A percentile compares a stretch with the other conserved stretches of the same genome.
Evolutionary conservation across 2,797 vertebrate species (phyloP).

Genomic region (Leptodactylus fallax): DNA sequence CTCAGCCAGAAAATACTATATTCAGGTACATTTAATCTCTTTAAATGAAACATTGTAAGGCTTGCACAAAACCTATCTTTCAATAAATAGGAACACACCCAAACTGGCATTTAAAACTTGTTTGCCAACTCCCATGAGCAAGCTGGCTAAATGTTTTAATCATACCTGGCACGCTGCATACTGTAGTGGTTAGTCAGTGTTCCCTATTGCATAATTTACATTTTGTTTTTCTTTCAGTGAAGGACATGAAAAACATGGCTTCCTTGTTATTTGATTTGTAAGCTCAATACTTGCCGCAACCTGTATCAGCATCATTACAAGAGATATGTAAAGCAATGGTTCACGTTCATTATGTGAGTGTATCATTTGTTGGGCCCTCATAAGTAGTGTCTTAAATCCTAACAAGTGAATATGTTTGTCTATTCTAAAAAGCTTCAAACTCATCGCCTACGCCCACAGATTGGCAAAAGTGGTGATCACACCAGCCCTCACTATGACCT

Average conservation of each 20-base stretch:
- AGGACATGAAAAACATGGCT: constrained; percentile 64
- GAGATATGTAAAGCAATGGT: not conserved
- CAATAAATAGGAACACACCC: constrained; percentile 65
- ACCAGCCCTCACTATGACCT: not conserved
- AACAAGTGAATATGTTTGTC: not conserved
- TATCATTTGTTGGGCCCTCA: not conserved
- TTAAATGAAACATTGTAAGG: constrained; percentile 45
- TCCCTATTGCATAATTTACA: constrained; percentile 46
- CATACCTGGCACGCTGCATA: constrained; percentile 58
- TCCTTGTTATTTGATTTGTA: constrained; percentile 62
- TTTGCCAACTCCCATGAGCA: constrained; percentile 52
- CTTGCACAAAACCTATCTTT: constrained; percentile 43
- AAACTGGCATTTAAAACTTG: constrained; percentile 35
- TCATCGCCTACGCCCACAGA: not conserved
- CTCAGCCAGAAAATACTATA: constrained; percentile 27
- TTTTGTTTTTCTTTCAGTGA: constrained; percentile 66
- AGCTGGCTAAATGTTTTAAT: constrained; percentile 51
- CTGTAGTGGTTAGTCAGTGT: constrained; percentile 54
- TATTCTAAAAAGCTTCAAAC: not conserved
- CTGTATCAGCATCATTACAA: not conserved
- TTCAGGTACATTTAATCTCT: constrained; percentile 56
- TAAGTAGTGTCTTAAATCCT: not conserved
- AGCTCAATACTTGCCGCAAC: constrained; percentile 53
- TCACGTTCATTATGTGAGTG: not conserved
- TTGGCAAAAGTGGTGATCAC: not conserved